Conservation (phyloP, 2,888 invertebrate species). For the Meta bourneti region DNA sequence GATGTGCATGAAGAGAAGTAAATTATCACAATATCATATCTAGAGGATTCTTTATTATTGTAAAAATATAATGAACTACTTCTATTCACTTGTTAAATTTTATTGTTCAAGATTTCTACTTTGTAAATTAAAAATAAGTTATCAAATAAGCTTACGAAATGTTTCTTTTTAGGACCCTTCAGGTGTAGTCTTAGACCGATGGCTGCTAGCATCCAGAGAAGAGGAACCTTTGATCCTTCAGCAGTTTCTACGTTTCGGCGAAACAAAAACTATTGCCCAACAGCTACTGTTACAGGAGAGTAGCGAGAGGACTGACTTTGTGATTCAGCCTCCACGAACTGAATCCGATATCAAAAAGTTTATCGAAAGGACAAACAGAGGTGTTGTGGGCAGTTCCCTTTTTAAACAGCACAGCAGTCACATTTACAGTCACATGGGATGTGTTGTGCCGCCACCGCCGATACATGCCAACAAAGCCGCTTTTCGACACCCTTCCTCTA, state of each 20-base stretch:
- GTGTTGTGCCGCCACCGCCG: conserved; percentile 39
- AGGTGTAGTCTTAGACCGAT: conserved; percentile 91
- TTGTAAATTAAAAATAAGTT: no score
- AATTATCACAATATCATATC: no score
- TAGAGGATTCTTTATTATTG: no score
- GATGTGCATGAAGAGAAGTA: no score
- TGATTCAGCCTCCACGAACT: conserved; percentile 78
- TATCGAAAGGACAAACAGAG: conserved; percentile 82
- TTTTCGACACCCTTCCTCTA: conserved; percentile 70
- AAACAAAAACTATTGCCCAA: conserved; percentile 91
- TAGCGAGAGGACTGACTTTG: conserved; percentile 77
- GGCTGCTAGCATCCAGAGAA: conserved; percentile 92
- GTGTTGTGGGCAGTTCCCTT: conserved; percentile 56
- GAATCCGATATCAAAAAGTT: conserved; percentile 84
- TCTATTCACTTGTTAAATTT: no score
- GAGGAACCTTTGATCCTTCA: conserved; percentile 95
- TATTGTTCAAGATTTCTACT: no score
- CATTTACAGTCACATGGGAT: conserved; percentile 54
- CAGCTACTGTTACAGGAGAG: conserved; percentile 82
- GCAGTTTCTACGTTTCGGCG: conserved; percentile 93
- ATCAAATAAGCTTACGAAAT: no score
- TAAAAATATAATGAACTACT: no score
- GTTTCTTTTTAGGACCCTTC: conserved; percentile 85
- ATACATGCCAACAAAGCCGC: conserved; percentile 31
- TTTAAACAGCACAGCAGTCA: conserved; percentile 70